Evolutionary conservation across 2,113 vertebrate genomes (phyloP), one percentile per base, ranked within the genome.

Genomic region (Ageneiosus marmoratus): DNA sequence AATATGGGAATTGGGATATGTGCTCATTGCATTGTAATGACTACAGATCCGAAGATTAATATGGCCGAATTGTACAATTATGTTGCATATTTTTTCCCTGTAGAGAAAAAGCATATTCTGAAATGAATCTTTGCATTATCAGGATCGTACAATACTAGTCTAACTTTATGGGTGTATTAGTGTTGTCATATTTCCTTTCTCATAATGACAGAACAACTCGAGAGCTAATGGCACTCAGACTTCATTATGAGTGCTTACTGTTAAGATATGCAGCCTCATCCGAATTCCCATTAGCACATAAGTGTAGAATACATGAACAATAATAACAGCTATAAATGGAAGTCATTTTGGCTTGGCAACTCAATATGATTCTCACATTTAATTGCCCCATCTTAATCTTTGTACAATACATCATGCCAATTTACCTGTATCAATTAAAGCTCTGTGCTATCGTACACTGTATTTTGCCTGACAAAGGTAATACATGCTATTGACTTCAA

Each of bases 261-360:
- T 83, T 77, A 77, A 77, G 82, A 83, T 83, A 58, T 83, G 74
- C 74, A 77, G 48, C 50, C 74, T 77, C 73, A 29, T 77, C n/a
- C 62, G 62, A 77, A 67, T 69, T 63, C 81, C 60, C 55, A 65
- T 83, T 80, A 79, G 55, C 81, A 44, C 32, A 79, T 11, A 48
- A 79, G 81, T 74, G 51, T 34, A 44, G 67, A 60, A 73, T 29
- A 73, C 41, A 69, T 79, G 76, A 79, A 67, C 85, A 83, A 86
- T 83, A 79, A 83, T 70, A 86, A 77, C 72, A 75, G 51, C 60
- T 73, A 63, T 72, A 27, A 78, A 50, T 63, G 44, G 13, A 82
- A 22, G 46, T 78, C 37, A 60, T 78, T 56, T 53, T 13, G 29
- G 15, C 34, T 32, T 37, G 41, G 77, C 46, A 65, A 37, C 11